Conservation (phyloP, 2,113 vertebrate genomes). For the Leucopsar rothschildi region DNA sequence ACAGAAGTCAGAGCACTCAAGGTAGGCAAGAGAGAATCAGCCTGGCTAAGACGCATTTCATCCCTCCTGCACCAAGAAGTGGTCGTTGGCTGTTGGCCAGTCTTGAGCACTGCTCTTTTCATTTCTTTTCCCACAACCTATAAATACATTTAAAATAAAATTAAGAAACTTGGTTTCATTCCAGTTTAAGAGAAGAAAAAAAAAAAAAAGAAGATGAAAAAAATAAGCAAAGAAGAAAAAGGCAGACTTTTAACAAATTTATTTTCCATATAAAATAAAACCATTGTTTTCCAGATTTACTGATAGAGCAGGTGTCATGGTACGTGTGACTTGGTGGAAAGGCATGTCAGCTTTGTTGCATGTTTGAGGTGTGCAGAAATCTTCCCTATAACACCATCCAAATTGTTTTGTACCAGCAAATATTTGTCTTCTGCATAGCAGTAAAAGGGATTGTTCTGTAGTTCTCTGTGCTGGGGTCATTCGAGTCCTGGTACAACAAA, state of each 20-base stretch:
- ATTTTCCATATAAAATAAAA: not conserved
- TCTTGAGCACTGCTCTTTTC: not conserved
- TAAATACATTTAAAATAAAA: constrained; percentile 37
- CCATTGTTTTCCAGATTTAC: not conserved
- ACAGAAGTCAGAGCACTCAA: not conserved
- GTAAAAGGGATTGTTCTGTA: not conserved
- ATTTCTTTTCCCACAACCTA: constrained; percentile 12
- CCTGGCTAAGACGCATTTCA: not conserved
- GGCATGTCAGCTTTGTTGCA: not conserved
- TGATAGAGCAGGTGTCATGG: not conserved
- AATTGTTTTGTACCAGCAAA: constrained; percentile 3
- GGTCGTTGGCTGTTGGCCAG: not conserved
- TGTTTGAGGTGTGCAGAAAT: not conserved
- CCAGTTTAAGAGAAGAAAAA: not conserved
- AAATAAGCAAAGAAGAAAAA: not conserved
- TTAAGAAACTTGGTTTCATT: not conserved
- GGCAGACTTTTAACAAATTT: not conserved
- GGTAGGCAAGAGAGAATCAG: not conserved
- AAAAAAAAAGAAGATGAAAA: not conserved
- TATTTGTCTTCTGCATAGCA: constrained; percentile 30
- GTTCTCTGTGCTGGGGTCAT: not conserved
- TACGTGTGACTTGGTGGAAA: not conserved
- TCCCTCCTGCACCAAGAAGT: not conserved
- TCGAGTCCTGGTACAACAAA: constrained; percentile 10
- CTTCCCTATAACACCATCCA: not conserved